phyloP scores from a whole-genome alignment of 1,140 invertebrate species.

The Ylistrum balloti region DNA sequence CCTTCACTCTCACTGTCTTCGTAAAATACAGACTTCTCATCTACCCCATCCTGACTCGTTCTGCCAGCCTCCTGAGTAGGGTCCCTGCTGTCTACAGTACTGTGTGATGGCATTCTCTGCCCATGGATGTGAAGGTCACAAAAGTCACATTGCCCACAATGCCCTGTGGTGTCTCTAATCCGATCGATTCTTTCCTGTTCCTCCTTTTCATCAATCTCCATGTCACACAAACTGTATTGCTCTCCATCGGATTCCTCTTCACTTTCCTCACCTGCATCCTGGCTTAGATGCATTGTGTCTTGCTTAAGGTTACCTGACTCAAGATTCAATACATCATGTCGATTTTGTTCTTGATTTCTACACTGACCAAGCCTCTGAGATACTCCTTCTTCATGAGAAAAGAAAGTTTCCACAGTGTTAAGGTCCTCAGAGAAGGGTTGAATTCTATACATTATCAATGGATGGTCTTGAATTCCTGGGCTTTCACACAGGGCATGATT shows the following conservation, averaged over 20 bases:
- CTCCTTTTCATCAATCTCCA: conserved; percentile 17
- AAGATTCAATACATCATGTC: not conserved
- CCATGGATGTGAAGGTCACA: conserved; percentile 14
- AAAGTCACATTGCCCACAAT: conserved; percentile 13
- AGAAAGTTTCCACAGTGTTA: not conserved
- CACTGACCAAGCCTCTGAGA: not conserved
- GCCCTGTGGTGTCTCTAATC: not conserved
- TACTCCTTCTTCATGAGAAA: not conserved
- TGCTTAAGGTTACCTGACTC: not conserved
- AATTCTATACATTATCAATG: not conserved
- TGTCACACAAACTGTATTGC: conserved; percentile 3
- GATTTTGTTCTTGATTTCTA: not conserved
- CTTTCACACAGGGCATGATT: not conserved
- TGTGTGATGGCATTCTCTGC: not conserved
- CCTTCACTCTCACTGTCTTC: conserved; percentile 42
- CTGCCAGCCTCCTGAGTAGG: no score
- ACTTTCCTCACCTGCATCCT: not conserved
- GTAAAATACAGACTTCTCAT: not conserved
- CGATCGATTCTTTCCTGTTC: not conserved
- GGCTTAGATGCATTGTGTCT: no score
- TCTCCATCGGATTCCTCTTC: not conserved
- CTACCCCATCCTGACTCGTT: not conserved
- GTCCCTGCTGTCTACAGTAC: not conserved
- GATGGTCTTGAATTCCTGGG: not conserved
- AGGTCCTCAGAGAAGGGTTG: conserved; percentile 7